These are phyloP conservation scores for Poecilia gillii DNA, from an alignment of 2,797 vertebrate species.

Conservation along the genomic window DNA sequence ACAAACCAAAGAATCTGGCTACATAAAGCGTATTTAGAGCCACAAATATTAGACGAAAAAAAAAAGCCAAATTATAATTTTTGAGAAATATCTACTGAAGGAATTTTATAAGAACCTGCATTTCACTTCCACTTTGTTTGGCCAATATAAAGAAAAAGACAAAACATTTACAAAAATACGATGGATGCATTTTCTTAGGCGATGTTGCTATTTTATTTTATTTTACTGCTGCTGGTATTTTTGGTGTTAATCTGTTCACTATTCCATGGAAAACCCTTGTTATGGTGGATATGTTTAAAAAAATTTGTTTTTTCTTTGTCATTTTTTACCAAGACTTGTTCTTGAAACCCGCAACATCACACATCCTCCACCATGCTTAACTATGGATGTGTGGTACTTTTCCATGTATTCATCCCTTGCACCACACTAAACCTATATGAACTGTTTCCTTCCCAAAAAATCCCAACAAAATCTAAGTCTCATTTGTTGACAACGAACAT, in stretches of 20 bases:
- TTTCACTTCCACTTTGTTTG: background rate
- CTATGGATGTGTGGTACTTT: background rate
- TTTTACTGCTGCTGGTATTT: background rate
- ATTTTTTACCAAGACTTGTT: background rate
- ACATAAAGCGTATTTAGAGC: no score
- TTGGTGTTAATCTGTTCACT: no score
- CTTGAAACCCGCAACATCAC: background rate
- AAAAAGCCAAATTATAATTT: no score
- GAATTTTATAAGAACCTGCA: no score
- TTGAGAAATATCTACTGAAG: no score
- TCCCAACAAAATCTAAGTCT: background rate
- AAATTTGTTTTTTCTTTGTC: background rate
- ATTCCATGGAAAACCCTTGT: no score
- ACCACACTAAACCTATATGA: background rate
- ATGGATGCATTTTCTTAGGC: background rate
- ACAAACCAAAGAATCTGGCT: background rate
- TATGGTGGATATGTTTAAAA: no score
- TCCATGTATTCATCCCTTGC: background rate
- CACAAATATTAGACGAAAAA: no score
- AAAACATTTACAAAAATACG: no score
- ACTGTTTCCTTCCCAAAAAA: background rate
- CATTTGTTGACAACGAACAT: background rate
- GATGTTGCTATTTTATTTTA: background rate
- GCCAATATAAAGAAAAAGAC: no score
- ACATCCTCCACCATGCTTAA: background rate